Evolutionary conservation across 30 jellyfish, hydroid and myxozoan genomes (phyloP), one percentile per base, ranked within the genome.

Genomic region (Aurelia coerulea): DNA sequence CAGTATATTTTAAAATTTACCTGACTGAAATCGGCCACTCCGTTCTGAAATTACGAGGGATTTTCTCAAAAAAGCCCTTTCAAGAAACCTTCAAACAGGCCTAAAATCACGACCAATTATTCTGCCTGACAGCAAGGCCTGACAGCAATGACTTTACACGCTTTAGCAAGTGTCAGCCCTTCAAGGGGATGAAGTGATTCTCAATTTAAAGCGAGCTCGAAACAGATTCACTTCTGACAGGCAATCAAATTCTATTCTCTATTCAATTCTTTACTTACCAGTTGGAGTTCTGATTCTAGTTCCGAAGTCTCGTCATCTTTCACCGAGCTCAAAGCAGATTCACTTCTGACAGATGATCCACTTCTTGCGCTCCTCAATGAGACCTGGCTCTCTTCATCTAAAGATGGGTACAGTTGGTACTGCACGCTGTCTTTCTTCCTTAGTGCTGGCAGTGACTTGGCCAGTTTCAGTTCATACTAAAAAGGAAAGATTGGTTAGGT

Each of bases 381-480:
- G 18, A 54, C 50, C 23, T 52, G 60, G 60, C 93, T 84, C 65
- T 69, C 93, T 14, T 54, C 88, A 11, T 84, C 93, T n/a, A 67
- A 23, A 5, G 62, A 60, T 62, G 37, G 62, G 60, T 79, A 79
- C 34, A 65, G 70, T 18, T 84, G 35, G 73, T 84, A 73, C 2
- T 67, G 74, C 60, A 66, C 51, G 64, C 65, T 17, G 18, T 41
- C 58, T 49, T 39, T 49, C 4, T 41, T 34, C 50, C 14, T 58
- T 4, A 70, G 10, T 17, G 72, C 72, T 18, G 72, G 35, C 29
- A 72, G 17, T 69, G 71, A 46, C 56, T 46, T 62, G 4, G 76
- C 82, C 14, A 84, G 88, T 35, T 84, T 84, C 62, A 84, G 65
- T 51, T 84, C 93, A 73, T 71, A 69, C 93, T 84, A 64, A 14